Percentiles rank a stretch among this genome's conserved stretches.
Conservation (phyloP, 2,113 vertebrate genomes). For the Melanocharis versteri region DNA sequence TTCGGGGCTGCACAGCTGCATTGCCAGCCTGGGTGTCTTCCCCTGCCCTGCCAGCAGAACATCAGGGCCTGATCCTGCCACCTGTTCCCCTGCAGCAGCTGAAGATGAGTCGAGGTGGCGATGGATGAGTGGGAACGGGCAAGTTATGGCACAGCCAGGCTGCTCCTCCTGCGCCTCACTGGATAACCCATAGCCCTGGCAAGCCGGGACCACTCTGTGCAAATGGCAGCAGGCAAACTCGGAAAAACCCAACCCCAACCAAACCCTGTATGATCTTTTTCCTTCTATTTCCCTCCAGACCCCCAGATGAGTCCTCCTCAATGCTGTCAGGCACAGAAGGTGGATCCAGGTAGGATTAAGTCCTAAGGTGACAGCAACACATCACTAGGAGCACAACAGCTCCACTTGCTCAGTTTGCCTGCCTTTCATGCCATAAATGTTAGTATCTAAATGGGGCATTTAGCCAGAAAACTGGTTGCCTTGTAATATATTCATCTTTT, state of each 20-base stretch:
- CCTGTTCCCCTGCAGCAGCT: background rate
- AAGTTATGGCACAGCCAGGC: background rate
- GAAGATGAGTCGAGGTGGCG: rapidly evolving
- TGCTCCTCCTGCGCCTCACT: background rate
- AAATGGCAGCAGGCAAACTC: background rate
- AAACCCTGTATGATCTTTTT: rapidly evolving
- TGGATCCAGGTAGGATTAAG: background rate
- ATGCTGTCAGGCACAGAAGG: background rate
- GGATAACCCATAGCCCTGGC: rapidly evolving
- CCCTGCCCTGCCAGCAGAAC: background rate
- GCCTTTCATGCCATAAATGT: background rate
- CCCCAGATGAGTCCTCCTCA: background rate
- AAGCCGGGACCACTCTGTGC: background rate
- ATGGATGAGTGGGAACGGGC: background rate
- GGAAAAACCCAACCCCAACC: background rate
- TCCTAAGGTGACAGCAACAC: background rate
- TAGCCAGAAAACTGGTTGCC: background rate
- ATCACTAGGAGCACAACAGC: background rate
- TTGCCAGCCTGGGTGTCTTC: background rate
- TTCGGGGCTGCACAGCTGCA: background rate
- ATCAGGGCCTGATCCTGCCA: background rate
- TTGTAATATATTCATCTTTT: background rate
- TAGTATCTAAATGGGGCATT: background rate
- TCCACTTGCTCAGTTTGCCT: background rate
- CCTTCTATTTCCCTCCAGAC: background rate